Percentiles rank a stretch among this genome's conserved stretches.
phyloP scores from a whole-genome alignment of 2,797 vertebrate genomes.

The Chaunax sp. region DNA sequence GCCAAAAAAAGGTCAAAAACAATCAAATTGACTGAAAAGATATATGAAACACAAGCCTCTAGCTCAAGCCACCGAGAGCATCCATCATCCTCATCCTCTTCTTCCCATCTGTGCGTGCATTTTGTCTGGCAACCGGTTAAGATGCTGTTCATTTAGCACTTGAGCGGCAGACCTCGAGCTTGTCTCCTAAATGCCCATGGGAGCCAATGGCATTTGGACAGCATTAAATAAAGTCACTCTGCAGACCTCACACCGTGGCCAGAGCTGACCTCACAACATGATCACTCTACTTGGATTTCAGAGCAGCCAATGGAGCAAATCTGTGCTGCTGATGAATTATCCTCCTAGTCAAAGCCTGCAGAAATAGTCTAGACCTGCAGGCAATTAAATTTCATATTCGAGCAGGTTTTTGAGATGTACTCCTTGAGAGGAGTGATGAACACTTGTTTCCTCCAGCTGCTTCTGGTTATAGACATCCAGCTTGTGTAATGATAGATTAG shows the following conservation, averaged over 20 bases:
- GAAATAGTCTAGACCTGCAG: neutral
- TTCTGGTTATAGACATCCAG: constrained; percentile 5
- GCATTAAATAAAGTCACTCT: constrained; percentile 65
- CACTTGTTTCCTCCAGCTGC: constrained; percentile 21
- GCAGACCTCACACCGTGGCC: constrained; percentile 64
- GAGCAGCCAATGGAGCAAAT: constrained; percentile 33
- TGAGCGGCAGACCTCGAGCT: constrained; percentile 59
- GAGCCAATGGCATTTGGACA: constrained; percentile 72
- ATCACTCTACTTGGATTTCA: constrained; percentile 63
- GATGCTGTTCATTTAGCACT: constrained; percentile 78
- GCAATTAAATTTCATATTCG: neutral
- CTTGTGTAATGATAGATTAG: constrained; percentile 21
- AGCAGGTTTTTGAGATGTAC: constrained; percentile 15
- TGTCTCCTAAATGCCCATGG: constrained; percentile 68
- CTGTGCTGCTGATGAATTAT: constrained; percentile 15
- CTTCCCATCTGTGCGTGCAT: neutral
- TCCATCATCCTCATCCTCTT: constrained; percentile 15
- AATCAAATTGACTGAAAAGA: neutral
- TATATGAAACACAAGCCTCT: neutral
- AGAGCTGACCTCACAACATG: constrained; percentile 62
- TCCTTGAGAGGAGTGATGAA: constrained; percentile 11
- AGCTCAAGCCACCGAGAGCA: constrained; percentile 3
- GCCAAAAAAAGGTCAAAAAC: neutral
- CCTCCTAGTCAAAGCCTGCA: neutral
- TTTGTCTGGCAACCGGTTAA: constrained; percentile 54